Evolutionary conservation across 1,140 invertebrate species (phyloP).

Genomic region (Steinernema feltiae): DNA sequence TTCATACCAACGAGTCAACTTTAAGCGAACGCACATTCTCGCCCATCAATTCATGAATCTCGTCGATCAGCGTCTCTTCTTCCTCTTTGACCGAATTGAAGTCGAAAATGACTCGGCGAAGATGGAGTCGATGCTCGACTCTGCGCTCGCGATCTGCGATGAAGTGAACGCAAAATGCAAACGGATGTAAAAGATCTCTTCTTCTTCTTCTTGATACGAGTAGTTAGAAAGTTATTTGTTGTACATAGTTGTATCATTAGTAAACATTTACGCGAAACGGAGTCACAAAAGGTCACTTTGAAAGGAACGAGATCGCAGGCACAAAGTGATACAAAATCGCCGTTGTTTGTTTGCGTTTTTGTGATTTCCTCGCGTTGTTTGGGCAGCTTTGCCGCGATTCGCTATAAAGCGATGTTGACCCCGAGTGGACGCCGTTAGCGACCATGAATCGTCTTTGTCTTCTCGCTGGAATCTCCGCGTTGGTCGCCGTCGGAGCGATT

Average conservation of each 20-base stretch:
- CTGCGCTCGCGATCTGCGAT: background rate
- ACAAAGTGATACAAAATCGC: background rate
- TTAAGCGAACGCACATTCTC: background rate
- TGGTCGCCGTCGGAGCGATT: background rate
- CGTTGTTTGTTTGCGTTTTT: background rate
- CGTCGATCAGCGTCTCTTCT: background rate
- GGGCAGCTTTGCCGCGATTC: background rate
- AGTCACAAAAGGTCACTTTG: background rate
- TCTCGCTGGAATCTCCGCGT: background rate
- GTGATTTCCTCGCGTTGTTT: background rate
- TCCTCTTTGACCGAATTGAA: background rate
- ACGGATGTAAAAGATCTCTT: constrained; percentile 1
- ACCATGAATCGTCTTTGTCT: background rate
- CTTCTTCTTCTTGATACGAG: background rate
- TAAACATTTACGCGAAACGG: background rate
- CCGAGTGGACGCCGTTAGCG: background rate
- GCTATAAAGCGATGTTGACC: background rate
- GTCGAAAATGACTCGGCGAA: background rate
- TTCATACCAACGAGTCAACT: background rate
- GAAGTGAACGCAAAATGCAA: background rate
- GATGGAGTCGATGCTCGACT: background rate
- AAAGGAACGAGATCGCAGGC: background rate
- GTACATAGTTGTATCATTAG: background rate
- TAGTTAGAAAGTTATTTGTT: background rate
- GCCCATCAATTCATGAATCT: background rate